Evolutionary conservation across 2,797 vertebrate species (phyloP).

Genomic region (Peromyscus aztecus): DNA sequence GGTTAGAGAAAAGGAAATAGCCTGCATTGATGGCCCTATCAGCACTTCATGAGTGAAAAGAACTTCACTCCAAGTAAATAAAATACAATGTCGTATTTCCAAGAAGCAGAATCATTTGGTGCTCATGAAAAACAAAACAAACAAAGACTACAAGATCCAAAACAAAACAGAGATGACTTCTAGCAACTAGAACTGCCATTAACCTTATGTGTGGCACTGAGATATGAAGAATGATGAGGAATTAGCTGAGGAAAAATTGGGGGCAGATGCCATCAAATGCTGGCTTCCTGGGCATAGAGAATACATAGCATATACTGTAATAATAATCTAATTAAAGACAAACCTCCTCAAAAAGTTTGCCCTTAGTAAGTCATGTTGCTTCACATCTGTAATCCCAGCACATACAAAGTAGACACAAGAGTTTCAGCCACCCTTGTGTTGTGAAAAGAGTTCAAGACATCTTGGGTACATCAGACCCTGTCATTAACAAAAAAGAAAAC

Average conservation of each 20-base stretch:
- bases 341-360: constrained; percentile 1
- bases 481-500: neutral
- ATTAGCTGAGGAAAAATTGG: constrained; percentile 1
- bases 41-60: neutral
- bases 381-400: neutral
- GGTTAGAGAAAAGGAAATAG: constrained; percentile 42
- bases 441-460: neutral
- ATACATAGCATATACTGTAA: neutral
- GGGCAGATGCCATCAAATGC: neutral
- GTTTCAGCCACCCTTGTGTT: neutral
- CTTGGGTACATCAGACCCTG: neutral
- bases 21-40: constrained; percentile 8
- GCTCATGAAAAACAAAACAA: neutral
- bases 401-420: neutral
- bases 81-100: neutral
- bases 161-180: neutral
- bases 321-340: constrained; percentile 17
- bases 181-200: neutral
- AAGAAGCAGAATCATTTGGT: constrained; percentile 15
- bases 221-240: constrained; percentile 5
- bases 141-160: neutral
- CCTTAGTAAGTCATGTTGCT: neutral
- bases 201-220: constrained; percentile 1
- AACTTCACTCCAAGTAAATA: constrained; percentile 39
- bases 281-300: neutral